Conservation (phyloP, 2,113 vertebrate species). For the Gorsachius goisagi region DNA sequence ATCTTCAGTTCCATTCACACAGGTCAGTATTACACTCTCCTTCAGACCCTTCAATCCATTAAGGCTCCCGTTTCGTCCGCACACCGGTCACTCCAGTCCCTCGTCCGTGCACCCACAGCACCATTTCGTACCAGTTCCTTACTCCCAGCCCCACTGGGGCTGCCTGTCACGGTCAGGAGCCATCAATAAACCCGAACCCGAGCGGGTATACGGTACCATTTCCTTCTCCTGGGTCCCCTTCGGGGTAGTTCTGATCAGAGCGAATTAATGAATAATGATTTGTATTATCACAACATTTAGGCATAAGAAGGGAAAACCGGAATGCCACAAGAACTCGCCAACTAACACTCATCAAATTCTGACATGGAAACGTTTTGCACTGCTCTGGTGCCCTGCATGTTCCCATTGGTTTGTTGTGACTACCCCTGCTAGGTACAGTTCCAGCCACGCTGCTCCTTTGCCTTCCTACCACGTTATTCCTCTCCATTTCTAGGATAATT, state of each 20-base stretch:
- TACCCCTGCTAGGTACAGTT: neutral
- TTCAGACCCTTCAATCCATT: neutral
- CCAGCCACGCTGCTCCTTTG: neutral
- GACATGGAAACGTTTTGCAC: neutral
- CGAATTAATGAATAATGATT: neutral
- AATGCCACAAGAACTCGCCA: neutral
- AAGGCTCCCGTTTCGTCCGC: neutral
- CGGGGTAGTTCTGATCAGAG: neutral
- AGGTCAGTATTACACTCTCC: neutral
- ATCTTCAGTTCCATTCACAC: neutral
- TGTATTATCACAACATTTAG: neutral
- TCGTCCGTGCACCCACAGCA: neutral
- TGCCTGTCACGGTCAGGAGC: neutral
- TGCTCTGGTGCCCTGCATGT: neutral
- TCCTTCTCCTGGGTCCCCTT: neutral
- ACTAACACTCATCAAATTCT: neutral
- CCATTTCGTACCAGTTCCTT: neutral
- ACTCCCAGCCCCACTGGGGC: rapidly evolving
- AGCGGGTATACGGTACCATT: neutral
- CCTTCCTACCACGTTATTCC: neutral
- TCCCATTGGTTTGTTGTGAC: neutral
- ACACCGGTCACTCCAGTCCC: neutral
- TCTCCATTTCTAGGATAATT: neutral
- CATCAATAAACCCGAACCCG: neutral
- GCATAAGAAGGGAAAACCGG: neutral